These are phyloP conservation scores for Fragum fragum DNA, from an alignment of 2,888 invertebrate genomes.

Conservation along the genomic window DNA sequence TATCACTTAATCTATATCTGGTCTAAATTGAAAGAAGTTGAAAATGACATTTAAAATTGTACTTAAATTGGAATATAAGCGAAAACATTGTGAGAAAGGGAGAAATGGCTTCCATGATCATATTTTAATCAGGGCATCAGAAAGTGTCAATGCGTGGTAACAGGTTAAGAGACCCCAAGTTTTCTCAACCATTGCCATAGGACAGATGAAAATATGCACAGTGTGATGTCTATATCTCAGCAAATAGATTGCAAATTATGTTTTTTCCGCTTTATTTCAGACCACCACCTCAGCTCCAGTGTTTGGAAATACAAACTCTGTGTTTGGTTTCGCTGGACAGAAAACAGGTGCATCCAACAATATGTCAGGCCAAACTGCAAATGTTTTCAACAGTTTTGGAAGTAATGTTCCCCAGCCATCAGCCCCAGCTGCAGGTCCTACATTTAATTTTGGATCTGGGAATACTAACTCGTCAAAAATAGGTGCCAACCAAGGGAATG, in stretches of 20 bases:
- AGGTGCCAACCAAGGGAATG: not conserved
- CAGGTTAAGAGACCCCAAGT: too few relatives aligned
- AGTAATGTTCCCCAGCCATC: constrained; percentile 16
- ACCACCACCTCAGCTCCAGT: constrained; percentile 38
- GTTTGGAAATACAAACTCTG: constrained; percentile 44
- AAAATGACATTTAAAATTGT: too few relatives aligned
- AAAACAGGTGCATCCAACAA: constrained; percentile 37
- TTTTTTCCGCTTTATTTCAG: constrained; percentile 27
- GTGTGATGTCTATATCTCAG: too few relatives aligned
- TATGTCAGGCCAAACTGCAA: constrained; percentile 16
- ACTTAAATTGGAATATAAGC: too few relatives aligned
- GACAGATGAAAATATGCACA: too few relatives aligned
- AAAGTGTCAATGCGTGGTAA: too few relatives aligned
- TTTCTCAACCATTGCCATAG: too few relatives aligned
- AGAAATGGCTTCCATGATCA: too few relatives aligned
- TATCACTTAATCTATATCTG: too few relatives aligned
- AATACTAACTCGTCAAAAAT: constrained; percentile 14
- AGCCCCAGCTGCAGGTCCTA: constrained; percentile 8
- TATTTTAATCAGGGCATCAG: too few relatives aligned
- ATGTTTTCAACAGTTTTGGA: constrained; percentile 39
- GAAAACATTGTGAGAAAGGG: too few relatives aligned
- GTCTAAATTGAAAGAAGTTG: too few relatives aligned
- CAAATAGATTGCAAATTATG: not conserved
- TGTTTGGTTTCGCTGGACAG: constrained; percentile 55
- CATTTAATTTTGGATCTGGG: constrained; percentile 12